These are phyloP conservation scores for Sapajus apella DNA, from an alignment of 2,113 vertebrate species.

Conservation along the genomic window DNA sequence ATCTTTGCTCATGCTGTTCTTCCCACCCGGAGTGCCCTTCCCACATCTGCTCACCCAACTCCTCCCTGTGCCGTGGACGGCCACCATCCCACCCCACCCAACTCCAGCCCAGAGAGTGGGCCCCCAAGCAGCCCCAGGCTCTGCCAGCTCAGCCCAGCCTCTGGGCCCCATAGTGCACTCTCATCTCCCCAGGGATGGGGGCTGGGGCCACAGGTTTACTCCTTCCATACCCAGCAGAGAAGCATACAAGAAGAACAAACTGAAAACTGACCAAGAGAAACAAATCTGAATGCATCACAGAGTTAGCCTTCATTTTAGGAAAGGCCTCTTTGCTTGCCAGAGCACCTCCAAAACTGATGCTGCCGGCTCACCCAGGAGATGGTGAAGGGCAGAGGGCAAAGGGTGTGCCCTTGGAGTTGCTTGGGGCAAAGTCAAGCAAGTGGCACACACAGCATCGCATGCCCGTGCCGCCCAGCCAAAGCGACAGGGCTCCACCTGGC, in stretches of 20 bases:
- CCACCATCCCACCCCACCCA: too few species aligned
- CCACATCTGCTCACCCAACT: too few species aligned
- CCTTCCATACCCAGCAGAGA: not conserved
- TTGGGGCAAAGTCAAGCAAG: not conserved
- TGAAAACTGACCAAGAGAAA: not conserved
- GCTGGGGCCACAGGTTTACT: accelerated
- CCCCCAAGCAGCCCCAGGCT: too few species aligned
- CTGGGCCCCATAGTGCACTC: not conserved
- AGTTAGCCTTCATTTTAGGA: not conserved
- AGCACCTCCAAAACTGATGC: not conserved
- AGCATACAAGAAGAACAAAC: not conserved
- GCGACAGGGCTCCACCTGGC: not conserved
- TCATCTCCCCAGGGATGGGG: not conserved
- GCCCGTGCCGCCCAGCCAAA: accelerated
- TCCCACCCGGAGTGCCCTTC: not conserved
- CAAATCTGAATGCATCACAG: not conserved
- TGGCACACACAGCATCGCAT: not conserved
- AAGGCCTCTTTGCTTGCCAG: not conserved
- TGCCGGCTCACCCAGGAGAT: accelerated
- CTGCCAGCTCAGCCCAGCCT: not conserved
- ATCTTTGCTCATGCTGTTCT: not conserved
- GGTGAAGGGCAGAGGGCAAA: not conserved
- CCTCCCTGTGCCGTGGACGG: not conserved
- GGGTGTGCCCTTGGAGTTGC: not conserved
- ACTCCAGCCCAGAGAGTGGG: not conserved